Evolutionary conservation across 2,888 invertebrate species (phyloP).

Genomic region (Agrochola lota): DNA sequence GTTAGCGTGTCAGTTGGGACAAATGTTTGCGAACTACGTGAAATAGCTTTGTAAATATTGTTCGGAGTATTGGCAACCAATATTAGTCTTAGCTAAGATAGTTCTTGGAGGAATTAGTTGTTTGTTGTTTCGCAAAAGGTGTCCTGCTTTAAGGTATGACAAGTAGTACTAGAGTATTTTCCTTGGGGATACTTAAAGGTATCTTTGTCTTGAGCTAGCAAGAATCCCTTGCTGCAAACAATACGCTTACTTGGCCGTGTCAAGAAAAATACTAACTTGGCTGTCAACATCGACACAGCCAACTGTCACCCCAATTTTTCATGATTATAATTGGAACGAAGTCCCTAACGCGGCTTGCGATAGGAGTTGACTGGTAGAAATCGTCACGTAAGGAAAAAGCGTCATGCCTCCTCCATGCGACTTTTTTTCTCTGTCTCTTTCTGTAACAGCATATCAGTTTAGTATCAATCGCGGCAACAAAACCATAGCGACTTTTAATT

Average conservation of each 20-base stretch:
- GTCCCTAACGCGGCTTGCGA: background rate
- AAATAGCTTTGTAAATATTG: conserved; percentile 55
- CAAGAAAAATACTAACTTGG: background rate
- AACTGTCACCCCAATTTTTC: background rate
- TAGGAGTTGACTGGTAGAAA: background rate
- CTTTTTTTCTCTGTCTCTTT: too few relatives aligned
- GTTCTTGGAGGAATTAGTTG: conserved; percentile 13
- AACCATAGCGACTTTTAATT: background rate
- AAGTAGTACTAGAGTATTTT: background rate
- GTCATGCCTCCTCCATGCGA: background rate
- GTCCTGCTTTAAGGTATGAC: background rate
- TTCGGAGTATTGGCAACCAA: conserved; percentile 13
- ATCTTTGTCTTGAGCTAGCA: background rate
- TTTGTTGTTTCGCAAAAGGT: background rate
- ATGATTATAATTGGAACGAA: background rate
- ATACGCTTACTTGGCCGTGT: too few relatives aligned
- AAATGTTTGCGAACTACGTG: conserved; percentile 52
- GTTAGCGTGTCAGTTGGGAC: conserved; percentile 40
- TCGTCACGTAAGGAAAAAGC: background rate
- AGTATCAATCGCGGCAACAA: background rate
- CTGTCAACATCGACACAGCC: background rate
- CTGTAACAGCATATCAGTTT: too few relatives aligned
- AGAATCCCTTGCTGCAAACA: background rate
- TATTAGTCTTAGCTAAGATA: conserved; percentile 20
- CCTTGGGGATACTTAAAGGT: background rate